These are phyloP conservation scores for Poecilia gillii DNA, from an alignment of 2,797 vertebrate species.

Conservation along the genomic window DNA sequence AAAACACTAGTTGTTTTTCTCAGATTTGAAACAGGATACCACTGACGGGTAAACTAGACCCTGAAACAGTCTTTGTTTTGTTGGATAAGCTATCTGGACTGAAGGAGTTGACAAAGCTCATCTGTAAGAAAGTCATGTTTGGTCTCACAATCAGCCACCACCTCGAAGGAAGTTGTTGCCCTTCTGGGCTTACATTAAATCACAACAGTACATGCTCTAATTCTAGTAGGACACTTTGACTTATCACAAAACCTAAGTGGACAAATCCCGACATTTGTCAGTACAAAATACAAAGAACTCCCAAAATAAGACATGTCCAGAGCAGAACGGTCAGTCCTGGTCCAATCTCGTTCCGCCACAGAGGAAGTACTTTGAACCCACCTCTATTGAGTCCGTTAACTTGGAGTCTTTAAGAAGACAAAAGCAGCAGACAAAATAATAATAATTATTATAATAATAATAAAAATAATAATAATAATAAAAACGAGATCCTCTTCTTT, in stretches of 20 bases:
- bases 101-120: neutral
- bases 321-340: conserved; percentile 49
- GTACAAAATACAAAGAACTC: conserved; percentile 74
- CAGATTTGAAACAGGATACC: neutral
- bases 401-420: conserved; percentile 28
- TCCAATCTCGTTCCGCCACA: neutral
- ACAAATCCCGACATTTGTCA: conserved; percentile 71
- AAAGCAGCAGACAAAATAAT: conserved; percentile 15
- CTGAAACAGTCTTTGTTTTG: neutral
- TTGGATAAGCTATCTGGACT: neutral
- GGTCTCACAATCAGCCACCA: conserved; percentile 10
- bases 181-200: conserved; percentile 11
- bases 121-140: conserved; percentile 14
- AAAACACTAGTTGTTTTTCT: neutral
- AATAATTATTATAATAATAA: neutral
- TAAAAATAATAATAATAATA: too few relatives aligned
- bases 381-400: conserved; percentile 36
- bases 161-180: conserved; percentile 29
- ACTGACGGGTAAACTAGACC: neutral
- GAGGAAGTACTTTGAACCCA: conserved; percentile 6
- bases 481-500: conserved; percentile 67
- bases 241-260: conserved; percentile 64
- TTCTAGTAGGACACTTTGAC: conserved; percentile 64
- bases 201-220: conserved; percentile 67
- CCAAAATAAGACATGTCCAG: conserved; percentile 46